Evolutionary conservation across 2,797 vertebrate genomes (phyloP), one percentile per base, ranked within the genome.

Genomic region (Steatocranus sp.): DNA sequence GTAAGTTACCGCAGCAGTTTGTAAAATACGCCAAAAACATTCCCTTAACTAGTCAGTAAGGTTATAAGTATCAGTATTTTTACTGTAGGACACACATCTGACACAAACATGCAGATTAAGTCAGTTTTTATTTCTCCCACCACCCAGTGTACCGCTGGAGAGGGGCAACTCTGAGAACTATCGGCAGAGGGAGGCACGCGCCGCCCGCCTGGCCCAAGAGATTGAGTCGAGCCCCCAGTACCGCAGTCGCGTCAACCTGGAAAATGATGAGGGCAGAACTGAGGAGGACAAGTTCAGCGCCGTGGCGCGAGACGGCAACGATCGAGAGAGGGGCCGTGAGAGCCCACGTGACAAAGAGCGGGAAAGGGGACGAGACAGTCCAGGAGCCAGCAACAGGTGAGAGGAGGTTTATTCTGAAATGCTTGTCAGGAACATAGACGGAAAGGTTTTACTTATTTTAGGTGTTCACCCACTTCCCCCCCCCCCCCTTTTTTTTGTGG

Each of bases 141-240:
- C 34, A 3, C 17, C 5, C 68, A 98, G 98, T 23, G 97, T 98
- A 23, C 97, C 97, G 7, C 93, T 98, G 82, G 98, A 98, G 85
- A 97, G 96, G 58, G 97, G 97, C 63, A 98, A 96, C 86, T 95
- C 97, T 0, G 98, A 98, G 50, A 92, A 95, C 48, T 98, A 94
- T 89, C 95, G 97, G 7, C 97, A 98, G 90, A 93, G 98, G 79
- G 97, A 98, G 89, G 97, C 97, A 1, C 96, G 98, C 0, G 98
- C 98, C 0, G 93, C 97, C 10, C 97, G 97, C 11, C 89, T 98
- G 80, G 98, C 97, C 77, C 97, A 94, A 27, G 98, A 98, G 92
- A 98, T 98, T 11, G 98, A 98, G 82, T 96, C 97, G 0, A 98
- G 97, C 58, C 96, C 97, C 2, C 98, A 98, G 90, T 98, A 98